These are phyloP conservation scores for Ageneiosus marmoratus DNA, from an alignment of 2,113 vertebrate genomes.

Conservation along the genomic window DNA sequence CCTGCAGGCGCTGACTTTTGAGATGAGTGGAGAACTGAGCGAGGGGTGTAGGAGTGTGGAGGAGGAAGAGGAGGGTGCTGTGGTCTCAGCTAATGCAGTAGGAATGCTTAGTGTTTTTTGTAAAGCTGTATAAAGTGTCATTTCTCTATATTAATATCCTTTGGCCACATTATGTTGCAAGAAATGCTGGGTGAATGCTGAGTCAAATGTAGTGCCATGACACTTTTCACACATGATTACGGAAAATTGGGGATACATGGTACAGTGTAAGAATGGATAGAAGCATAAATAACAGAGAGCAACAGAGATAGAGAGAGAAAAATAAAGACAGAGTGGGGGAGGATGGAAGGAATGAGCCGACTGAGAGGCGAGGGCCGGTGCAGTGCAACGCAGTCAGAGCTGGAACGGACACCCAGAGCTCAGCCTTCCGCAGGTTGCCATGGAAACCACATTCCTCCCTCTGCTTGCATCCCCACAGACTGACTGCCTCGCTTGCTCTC, in stretches of 20 bases:
- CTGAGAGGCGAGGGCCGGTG: conserved; percentile 74
- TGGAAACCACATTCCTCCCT: conserved; percentile 83
- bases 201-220: conserved; percentile 33
- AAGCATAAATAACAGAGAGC: conserved; percentile 58
- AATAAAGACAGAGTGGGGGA: conserved; percentile 55
- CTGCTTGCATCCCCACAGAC: conserved; percentile 81
- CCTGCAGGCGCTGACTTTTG: conserved; percentile 68
- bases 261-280: conserved; percentile 45
- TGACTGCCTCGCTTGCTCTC: conserved; percentile 55
- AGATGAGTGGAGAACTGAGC: conserved; percentile 67
- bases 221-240: conserved; percentile 51
- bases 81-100: conserved; percentile 51
- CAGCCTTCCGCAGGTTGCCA: conserved; percentile 78
- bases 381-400: conserved; percentile 72
- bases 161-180: conserved; percentile 26
- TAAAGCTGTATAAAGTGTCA: conserved; percentile 47
- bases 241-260: conserved; percentile 44
- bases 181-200: conserved; percentile 50
- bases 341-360: conserved; percentile 61
- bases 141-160: conserved; percentile 55
- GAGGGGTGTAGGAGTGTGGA: conserved; percentile 46
- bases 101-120: conserved; percentile 35
- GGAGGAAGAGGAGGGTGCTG: conserved; percentile 49
- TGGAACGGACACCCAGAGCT: conserved; percentile 80
- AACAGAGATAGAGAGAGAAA: conserved; percentile 46